phyloP scores from a whole-genome alignment of 2,113 vertebrate genomes.

The Fulmarus glacialis region DNA sequence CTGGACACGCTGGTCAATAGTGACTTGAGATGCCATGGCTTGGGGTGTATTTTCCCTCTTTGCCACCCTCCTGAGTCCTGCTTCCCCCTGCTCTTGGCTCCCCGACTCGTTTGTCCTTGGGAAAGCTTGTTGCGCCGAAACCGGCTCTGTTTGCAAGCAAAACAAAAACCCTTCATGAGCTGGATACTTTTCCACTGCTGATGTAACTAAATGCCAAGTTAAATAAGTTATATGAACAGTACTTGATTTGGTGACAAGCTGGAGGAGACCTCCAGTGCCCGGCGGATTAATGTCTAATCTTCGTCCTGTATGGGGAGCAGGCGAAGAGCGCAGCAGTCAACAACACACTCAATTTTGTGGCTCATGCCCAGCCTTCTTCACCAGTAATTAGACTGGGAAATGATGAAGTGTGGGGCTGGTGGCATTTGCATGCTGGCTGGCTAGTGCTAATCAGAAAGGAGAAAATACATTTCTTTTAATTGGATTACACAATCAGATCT shows the following conservation, averaged over 20 bases:
- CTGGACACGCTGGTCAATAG: fast-evolving
- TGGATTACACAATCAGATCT: constrained; percentile 18
- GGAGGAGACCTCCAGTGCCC: constrained; percentile 12
- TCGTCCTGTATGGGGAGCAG: neutral
- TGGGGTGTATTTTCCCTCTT: neutral
- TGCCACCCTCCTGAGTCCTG: neutral
- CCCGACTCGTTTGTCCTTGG: neutral
- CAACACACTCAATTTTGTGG: constrained; percentile 17
- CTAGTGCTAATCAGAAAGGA: constrained; percentile 13
- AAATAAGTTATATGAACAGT: neutral
- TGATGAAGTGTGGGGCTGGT: constrained; percentile 19
- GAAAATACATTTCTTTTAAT: constrained; percentile 27
- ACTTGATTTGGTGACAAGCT: constrained; percentile 15
- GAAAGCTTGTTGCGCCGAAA: neutral
- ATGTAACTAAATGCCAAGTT: neutral
- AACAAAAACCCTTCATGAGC: neutral
- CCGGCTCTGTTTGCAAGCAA: neutral
- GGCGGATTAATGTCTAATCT: constrained; percentile 41
- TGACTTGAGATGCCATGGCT: fast-evolving
- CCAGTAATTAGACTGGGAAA: constrained; percentile 59
- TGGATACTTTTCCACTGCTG: neutral
- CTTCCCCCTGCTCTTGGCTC: neutral
- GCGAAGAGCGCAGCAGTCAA: constrained; percentile 19
- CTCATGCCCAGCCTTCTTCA: constrained; percentile 33
- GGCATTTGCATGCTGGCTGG: constrained; percentile 41